Percentiles rank a stretch among this genome's conserved stretches.
Conservation (phyloP, 2,888 invertebrate genomes). For the Hymenopus coronatus region DNA sequence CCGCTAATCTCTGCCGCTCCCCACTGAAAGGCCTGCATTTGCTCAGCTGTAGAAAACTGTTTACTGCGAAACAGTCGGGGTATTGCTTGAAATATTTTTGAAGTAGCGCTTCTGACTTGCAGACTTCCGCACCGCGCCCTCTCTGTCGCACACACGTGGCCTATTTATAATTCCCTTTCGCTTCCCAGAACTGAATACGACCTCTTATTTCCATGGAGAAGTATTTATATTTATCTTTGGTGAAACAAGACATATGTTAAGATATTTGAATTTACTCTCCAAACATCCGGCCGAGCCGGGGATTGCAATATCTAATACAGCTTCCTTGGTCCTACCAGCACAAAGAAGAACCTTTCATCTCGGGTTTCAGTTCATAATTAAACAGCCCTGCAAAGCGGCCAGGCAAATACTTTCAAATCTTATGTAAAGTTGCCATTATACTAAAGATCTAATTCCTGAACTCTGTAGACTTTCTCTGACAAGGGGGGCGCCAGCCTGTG, state of each 20-base stretch:
- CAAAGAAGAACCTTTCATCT: neutral
- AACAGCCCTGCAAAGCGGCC: neutral
- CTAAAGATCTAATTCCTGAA: too few relatives aligned
- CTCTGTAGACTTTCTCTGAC: too few relatives aligned
- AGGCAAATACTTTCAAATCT: too few relatives aligned
- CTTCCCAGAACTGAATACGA: slow-evolving; percentile 34
- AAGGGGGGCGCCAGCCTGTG: too few relatives aligned
- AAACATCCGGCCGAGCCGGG: slow-evolving; percentile 30
- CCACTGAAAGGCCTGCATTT: neutral
- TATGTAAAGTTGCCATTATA: too few relatives aligned
- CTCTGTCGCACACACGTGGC: slow-evolving; percentile 25
- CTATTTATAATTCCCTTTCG: slow-evolving; percentile 29
- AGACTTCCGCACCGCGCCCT: neutral
- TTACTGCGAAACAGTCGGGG: slow-evolving; percentile 27
- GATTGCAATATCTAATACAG: slow-evolving; percentile 13
- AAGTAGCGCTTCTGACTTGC: slow-evolving; percentile 20
- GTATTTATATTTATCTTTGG: slow-evolving; percentile 35
- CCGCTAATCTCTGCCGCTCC: neutral
- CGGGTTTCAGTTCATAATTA: neutral
- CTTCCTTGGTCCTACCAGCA: neutral
- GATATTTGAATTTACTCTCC: slow-evolving; percentile 33
- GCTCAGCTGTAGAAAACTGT: slow-evolving; percentile 17
- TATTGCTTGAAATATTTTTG: slow-evolving; percentile 33
- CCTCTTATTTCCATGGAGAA: slow-evolving; percentile 32
- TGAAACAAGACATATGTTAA: slow-evolving; percentile 34